phyloP scores from a whole-genome alignment of 1,140 invertebrate genomes.

The Euborellia annulipes region DNA sequence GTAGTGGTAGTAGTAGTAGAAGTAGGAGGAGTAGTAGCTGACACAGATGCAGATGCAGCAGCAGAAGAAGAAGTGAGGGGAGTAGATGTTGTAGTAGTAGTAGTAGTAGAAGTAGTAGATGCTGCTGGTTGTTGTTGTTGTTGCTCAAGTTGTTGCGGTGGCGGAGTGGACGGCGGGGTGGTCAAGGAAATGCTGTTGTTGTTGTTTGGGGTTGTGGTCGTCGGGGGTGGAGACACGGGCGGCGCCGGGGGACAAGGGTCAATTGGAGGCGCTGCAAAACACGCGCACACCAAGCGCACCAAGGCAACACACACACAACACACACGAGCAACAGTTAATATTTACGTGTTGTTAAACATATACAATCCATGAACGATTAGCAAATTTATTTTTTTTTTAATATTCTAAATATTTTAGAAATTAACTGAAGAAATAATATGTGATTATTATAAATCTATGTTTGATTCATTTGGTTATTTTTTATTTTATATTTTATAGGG shows the following conservation, averaged over 20 bases:
- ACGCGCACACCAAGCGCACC: background rate
- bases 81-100: slow-evolving; percentile 10
- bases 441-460: too few relatives aligned
- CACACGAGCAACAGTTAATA: too few relatives aligned
- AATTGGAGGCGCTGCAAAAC: slow-evolving; percentile 1
- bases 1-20: slow-evolving; percentile 17
- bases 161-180: slow-evolving; percentile 6
- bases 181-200: slow-evolving; percentile 7
- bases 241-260: background rate
- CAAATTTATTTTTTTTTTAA: too few relatives aligned
- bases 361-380: too few relatives aligned
- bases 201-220: background rate
- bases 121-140: slow-evolving; percentile 13
- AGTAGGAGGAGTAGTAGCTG: slow-evolving; percentile 17
- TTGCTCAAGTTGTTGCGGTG: slow-evolving; percentile 2
- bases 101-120: slow-evolving; percentile 12
- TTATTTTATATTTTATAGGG: too few relatives aligned
- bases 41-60: slow-evolving; percentile 23
- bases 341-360: too few relatives aligned
- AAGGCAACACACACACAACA: too few relatives aligned
- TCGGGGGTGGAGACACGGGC: background rate
- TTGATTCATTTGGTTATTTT: too few relatives aligned
- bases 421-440: too few relatives aligned
- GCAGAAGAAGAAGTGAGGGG: slow-evolving; percentile 8
- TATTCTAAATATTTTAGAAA: too few relatives aligned